Evolutionary conservation across 2,888 invertebrate species (phyloP).

Genomic region (Acleris literana): DNA sequence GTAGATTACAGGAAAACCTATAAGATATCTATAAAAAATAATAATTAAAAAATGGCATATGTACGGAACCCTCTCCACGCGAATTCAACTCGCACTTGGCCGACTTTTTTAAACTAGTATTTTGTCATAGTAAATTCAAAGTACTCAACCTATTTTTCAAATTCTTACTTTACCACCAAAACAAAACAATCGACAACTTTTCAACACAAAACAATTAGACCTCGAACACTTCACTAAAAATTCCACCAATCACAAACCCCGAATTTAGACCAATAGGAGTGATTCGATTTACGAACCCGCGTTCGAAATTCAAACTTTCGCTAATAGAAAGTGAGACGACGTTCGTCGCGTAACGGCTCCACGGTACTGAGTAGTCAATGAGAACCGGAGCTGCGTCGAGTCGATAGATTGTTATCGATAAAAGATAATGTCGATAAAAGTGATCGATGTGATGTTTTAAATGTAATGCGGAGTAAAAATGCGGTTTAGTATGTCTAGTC

Average conservation of each 20-base stretch:
- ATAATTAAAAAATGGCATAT: no score
- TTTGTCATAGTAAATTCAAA: background rate
- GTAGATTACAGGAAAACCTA: no score
- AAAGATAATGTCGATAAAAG: background rate
- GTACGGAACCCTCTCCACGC: no score
- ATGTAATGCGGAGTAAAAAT: background rate
- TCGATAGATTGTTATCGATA: background rate
- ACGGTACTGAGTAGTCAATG: slow-evolving; percentile 4
- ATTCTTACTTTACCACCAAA: background rate
- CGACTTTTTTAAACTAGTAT: no score
- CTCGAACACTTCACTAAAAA: background rate
- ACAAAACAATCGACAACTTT: background rate
- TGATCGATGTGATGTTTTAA: background rate
- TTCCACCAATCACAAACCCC: slow-evolving; percentile 5
- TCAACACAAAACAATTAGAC: background rate
- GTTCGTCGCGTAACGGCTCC: background rate
- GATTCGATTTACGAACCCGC: background rate
- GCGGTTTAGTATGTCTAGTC: no score
- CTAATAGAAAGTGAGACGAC: slow-evolving; percentile 6
- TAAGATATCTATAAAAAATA: no score
- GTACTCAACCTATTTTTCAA: background rate
- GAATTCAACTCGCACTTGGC: no score
- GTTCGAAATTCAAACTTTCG: slow-evolving; percentile 7
- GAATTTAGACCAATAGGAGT: slow-evolving; percentile 1
- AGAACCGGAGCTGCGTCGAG: background rate